A percentile compares a stretch with the other conserved stretches of the same genome.
phyloP scores from a whole-genome alignment of 2,113 vertebrate species.

The Leptocoma aspasia region DNA sequence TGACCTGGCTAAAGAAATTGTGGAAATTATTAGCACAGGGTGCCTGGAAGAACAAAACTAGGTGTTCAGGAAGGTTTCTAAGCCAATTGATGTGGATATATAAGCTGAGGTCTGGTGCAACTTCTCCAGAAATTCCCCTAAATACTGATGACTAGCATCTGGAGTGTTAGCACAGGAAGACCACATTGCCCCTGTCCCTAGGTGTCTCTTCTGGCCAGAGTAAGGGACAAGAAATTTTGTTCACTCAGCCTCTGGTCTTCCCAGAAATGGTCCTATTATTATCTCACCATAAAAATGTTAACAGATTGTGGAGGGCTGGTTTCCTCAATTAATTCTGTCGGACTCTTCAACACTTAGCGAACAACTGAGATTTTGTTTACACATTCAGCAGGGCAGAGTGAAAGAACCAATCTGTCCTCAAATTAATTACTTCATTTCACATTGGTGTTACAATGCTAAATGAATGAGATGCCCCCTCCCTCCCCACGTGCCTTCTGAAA shows the following conservation, averaged over 20 bases:
- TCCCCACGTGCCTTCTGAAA: background rate
- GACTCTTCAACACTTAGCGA: slow-evolving; percentile 15
- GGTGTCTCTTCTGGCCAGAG: background rate
- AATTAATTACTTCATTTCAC: slow-evolving; percentile 63
- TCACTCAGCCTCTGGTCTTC: background rate
- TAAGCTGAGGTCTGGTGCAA: background rate
- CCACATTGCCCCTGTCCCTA: background rate
- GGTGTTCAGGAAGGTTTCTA: background rate
- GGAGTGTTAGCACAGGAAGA: background rate
- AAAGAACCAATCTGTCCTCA: slow-evolving; percentile 62
- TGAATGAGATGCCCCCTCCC: slow-evolving; percentile 33
- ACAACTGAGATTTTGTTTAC: slow-evolving; percentile 61
- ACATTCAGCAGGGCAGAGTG: slow-evolving; percentile 43
- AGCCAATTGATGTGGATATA: background rate
- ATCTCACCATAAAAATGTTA: background rate
- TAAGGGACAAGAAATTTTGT: background rate
- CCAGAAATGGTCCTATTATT: background rate
- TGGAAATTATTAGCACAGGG: background rate
- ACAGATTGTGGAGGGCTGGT: background rate
- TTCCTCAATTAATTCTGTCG: background rate
- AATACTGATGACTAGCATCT: background rate
- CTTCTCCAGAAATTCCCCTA: background rate
- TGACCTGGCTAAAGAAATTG: background rate
- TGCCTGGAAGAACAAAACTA: background rate
- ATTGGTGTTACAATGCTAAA: slow-evolving; percentile 56